Conservation (phyloP, 2,113 vertebrate genomes). For the Macroglossus sobrinus region DNA sequence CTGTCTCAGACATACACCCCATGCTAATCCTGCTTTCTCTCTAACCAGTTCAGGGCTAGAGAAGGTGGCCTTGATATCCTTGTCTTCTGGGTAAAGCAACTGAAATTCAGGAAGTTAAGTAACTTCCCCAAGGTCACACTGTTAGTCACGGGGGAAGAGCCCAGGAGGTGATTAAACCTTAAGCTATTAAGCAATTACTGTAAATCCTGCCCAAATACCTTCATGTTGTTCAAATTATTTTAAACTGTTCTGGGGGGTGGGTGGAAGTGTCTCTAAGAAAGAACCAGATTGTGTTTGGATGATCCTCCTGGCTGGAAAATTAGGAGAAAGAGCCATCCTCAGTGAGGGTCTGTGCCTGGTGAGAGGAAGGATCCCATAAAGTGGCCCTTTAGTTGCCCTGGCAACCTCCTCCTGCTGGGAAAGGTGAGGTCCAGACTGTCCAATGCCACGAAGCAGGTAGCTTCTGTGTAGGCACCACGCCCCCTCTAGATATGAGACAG, state of each 20-base stretch:
- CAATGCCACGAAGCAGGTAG: not conserved
- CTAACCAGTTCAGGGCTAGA: not conserved
- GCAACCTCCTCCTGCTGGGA: not conserved
- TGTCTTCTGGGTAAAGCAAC: not conserved
- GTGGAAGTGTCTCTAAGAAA: not conserved
- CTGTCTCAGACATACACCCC: not conserved
- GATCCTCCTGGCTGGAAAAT: not conserved
- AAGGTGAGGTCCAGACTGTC: no score
- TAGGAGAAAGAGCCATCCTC: not conserved
- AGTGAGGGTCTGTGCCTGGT: not conserved
- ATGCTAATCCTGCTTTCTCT: not conserved
- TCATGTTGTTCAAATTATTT: not conserved
- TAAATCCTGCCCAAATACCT: not conserved
- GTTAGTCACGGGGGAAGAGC: not conserved
- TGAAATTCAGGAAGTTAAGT: not conserved
- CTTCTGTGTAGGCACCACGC: rapidly evolving
- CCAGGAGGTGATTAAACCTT: not conserved
- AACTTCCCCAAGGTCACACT: not conserved
- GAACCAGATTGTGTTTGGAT: not conserved
- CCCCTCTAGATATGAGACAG: rapidly evolving
- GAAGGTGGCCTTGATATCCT: not conserved
- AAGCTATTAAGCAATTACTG: not conserved
- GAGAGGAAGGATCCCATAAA: not conserved
- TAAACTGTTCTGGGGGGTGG: not conserved
- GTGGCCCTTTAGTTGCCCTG: not conserved